Base-by-base conservation (phyloP, 2,113 vertebrate species). In the Accipiter cooperii region DNA sequence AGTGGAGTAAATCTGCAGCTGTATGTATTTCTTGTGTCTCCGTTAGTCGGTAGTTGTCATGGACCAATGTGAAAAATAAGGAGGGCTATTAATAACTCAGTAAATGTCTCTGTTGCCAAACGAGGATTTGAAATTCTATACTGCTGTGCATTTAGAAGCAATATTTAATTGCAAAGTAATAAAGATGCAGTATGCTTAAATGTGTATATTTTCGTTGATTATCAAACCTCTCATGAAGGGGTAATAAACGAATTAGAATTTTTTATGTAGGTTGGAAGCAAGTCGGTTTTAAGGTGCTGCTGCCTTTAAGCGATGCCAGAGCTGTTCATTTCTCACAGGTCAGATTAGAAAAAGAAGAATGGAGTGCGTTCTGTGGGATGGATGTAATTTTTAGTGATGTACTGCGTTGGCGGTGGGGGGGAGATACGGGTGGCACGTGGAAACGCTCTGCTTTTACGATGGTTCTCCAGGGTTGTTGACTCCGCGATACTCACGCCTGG, bases 361-460 rank as follows among this genome's bases (percentile, higher is more conserved):
- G 22, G 33, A 25, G 36, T 0, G 10, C 11, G 47, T 65, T 65
- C 79, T 0, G 5, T 13, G 40, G 83, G 57, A 33, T 11, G 64
- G 69, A 26, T 78, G 65, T 6, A 6, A 25, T 64, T 58, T 71
- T 63, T 19, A 44, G 46, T 17, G 69, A 70, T 1, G 0, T 28
- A 70, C 49, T 36, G 14, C 0, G 1, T 60, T 21, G 51, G 90
- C 57, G 20, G 22, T 2, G 5, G 26, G 54, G 25, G 2, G 7
- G 84, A 33, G 64, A 12, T 47, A 1, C 0, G 4, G 68, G 61
- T 19, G 12, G 60, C 49, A 13, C 1, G 2, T 21, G 13, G 60
- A 58, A 84, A 51, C 1, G 1, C 51, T 12, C 36, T 1, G 1
- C 46, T 66, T 66, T 46, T 26, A 3, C 13, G 20, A 16, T 44